Evolutionary conservation across 1,140 invertebrate species (phyloP).

Genomic region (Spodoptera litura): DNA sequence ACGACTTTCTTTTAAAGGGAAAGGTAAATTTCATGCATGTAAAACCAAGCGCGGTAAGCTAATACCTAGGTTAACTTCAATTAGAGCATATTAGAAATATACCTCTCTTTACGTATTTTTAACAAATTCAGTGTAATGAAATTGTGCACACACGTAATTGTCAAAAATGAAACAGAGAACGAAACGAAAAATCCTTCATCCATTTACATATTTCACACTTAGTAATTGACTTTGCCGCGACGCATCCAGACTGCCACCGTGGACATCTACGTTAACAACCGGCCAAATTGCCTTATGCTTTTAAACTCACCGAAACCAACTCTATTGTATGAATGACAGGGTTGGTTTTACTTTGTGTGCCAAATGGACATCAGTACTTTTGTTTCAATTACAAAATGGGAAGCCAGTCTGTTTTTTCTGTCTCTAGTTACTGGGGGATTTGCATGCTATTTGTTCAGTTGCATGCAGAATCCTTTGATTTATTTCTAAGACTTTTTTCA

Average conservation of each 20-base stretch:
- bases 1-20: too few relatives aligned
- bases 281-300: slow-evolving; percentile 32
- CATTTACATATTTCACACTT: slow-evolving; percentile 48
- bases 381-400: slow-evolving; percentile 42
- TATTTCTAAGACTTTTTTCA: slow-evolving; percentile 33
- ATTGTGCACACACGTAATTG: background rate
- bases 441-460: slow-evolving; percentile 45
- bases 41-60: too few relatives aligned
- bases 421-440: slow-evolving; percentile 37
- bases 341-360: background rate
- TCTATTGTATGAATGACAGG: background rate
- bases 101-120: too few relatives aligned
- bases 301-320: background rate
- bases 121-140: too few relatives aligned
- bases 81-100: too few relatives aligned
- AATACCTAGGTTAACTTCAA: too few relatives aligned
- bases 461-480: slow-evolving; percentile 43
- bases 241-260: slow-evolving; percentile 36
- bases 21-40: too few relatives aligned
- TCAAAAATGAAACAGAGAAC: background rate
- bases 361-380: slow-evolving; percentile 36
- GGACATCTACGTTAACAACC: slow-evolving; percentile 43
- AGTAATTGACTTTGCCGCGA: slow-evolving; percentile 47
- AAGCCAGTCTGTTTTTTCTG: slow-evolving; percentile 28
- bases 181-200: slow-evolving; percentile 29